These are phyloP conservation scores for Augiades crinisus DNA, from an alignment of 2,888 invertebrate genomes.

Conservation along the genomic window DNA sequence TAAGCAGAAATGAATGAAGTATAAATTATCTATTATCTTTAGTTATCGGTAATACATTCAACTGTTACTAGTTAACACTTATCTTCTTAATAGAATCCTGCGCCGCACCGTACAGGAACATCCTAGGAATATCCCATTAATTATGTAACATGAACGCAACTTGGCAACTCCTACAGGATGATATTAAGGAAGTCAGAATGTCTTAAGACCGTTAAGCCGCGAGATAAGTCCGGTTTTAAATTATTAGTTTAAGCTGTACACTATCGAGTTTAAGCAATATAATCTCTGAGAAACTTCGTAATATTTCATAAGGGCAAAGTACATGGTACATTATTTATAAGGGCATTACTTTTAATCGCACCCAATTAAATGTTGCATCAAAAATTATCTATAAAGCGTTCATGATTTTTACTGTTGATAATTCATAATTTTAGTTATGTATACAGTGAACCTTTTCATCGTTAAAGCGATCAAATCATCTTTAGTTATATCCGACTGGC, in stretches of 20 bases:
- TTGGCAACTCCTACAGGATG: constrained; percentile 32
- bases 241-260: constrained; percentile 20
- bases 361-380: neutral
- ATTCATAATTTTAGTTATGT: no score
- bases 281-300: neutral
- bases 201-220: constrained; percentile 29
- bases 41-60: constrained; percentile 13
- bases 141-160: constrained; percentile 29
- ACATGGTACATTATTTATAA: neutral
- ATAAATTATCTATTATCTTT: neutral
- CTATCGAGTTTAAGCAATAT: constrained; percentile 10
- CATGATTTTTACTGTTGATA: no score
- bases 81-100: constrained; percentile 24
- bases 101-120: constrained; percentile 9
- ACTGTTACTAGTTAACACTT: constrained; percentile 14
- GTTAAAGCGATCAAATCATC: no score
- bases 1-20: no score
- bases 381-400: neutral
- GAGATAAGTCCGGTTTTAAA: constrained; percentile 33
- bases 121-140: constrained; percentile 33
- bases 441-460: no score
- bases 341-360: neutral
- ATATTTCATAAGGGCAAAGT: constrained; percentile 10
- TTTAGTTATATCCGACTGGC: no score
- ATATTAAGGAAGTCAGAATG: constrained; percentile 32